Conservation (phyloP, 2,888 invertebrate genomes). For the Apamea epomidion region DNA sequence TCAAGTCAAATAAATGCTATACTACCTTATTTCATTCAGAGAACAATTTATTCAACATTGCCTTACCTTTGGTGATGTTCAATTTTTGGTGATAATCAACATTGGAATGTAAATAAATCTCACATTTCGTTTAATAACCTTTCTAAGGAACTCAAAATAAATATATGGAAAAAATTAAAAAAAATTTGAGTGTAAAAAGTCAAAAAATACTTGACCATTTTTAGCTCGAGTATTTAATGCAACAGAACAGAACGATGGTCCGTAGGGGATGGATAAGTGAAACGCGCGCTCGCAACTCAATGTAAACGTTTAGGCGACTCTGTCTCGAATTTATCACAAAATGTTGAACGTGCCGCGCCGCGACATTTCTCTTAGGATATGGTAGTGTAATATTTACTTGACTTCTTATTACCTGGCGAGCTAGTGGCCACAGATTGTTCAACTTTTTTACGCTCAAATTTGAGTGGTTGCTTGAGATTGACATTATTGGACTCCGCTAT, state of each 20-base stretch:
- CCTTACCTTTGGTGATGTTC: conserved; percentile 89
- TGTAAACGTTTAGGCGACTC: conserved; percentile 66
- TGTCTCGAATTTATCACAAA: conserved; percentile 73
- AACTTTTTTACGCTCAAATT: conserved; percentile 92
- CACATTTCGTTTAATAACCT: conserved; percentile 82
- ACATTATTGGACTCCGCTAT: conserved; percentile 96
- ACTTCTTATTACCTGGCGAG: conserved; percentile 91
- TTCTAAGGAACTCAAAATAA: conserved; percentile 83
- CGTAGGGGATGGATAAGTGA: conserved; percentile 73
- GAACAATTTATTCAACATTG: conserved; percentile 83
- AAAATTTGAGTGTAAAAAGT: conserved; percentile 91
- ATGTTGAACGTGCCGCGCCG: conserved; percentile 74
- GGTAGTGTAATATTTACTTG: conserved; percentile 91
- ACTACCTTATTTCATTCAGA: conserved; percentile 88
- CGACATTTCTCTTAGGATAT: conserved; percentile 85
- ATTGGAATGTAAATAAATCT: conserved; percentile 87
- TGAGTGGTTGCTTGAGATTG: conserved; percentile 95
- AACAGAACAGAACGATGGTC: conserved; percentile 87
- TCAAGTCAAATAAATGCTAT: conserved; percentile 91
- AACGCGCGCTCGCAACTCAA: conserved; percentile 74
- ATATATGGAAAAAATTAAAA: conserved; percentile 77
- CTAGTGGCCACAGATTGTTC: conserved; percentile 91
- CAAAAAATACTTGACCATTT: conserved; percentile 91
- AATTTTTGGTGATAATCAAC: conserved; percentile 84
- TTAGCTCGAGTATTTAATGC: conserved; percentile 89